phyloP scores from a whole-genome alignment of 2,113 vertebrate genomes.

The Neomonachus schauinslandi region DNA sequence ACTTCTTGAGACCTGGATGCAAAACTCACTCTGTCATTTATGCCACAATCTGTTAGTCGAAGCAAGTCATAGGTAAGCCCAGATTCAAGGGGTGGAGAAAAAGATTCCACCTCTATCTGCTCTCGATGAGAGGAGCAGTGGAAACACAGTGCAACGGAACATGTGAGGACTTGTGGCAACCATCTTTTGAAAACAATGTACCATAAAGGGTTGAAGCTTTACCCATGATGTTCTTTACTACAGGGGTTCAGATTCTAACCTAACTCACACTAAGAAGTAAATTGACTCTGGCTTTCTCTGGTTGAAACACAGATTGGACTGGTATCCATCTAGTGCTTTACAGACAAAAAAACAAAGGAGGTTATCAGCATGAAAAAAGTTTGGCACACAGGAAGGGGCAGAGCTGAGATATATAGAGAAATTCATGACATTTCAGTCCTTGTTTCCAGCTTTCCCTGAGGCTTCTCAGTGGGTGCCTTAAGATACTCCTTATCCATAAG shows the following conservation, averaged over 20 bases:
- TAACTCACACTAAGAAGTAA: not conserved
- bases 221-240: not conserved
- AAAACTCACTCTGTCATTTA: not conserved
- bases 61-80: not conserved
- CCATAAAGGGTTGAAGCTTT: not conserved
- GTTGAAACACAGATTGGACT: not conserved
- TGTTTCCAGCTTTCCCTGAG: not conserved
- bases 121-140: not conserved
- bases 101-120: not conserved
- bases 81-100: not conserved
- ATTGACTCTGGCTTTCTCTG: not conserved
- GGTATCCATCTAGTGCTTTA: not conserved
- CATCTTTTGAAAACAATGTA: not conserved
- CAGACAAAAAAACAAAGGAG: not conserved
- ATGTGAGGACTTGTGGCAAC: fast-evolving
- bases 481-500: not conserved
- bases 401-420: not conserved
- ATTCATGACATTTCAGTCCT: not conserved
- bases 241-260: not conserved
- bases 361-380: not conserved
- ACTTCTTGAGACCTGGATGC: not conserved
- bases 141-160: not conserved
- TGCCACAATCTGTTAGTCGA: not conserved
- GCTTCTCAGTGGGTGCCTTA: not conserved
- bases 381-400: not conserved